Percentiles rank a stretch among this genome's conserved stretches.
Conservation (phyloP, 2,888 invertebrate genomes). For the Eupelmus urozonus region DNA sequence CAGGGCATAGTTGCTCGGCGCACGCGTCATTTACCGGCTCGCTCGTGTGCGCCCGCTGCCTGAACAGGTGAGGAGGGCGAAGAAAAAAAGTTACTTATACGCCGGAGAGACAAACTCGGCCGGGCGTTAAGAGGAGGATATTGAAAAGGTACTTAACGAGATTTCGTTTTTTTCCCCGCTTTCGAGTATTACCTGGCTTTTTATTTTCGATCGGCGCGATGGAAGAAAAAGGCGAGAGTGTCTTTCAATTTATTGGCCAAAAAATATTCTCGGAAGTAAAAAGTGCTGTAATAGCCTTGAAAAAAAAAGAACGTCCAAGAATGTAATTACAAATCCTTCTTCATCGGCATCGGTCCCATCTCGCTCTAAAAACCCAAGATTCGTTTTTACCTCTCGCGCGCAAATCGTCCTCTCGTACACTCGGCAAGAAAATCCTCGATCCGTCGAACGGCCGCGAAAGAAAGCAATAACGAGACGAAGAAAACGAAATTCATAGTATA, state of each 20-base stretch:
- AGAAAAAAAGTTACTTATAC: not conserved
- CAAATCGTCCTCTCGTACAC: too few relatives aligned
- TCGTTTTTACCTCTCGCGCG: too few relatives aligned
- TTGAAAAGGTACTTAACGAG: not conserved
- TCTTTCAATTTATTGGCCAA: not conserved
- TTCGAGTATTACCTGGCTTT: constrained; percentile 1
- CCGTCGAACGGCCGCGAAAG: not conserved
- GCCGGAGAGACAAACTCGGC: not conserved
- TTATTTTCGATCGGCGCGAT: constrained; percentile 8
- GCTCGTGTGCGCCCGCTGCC: not conserved
- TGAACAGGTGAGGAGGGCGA: not conserved
- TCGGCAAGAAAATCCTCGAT: not conserved
- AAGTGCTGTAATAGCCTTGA: too few relatives aligned
- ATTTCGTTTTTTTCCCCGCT: constrained; percentile 2
- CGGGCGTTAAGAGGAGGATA: constrained; percentile 10
- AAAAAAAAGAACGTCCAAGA: too few relatives aligned
- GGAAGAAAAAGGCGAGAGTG: not conserved
- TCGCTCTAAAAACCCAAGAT: too few relatives aligned
- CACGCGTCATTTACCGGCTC: constrained; percentile 24
- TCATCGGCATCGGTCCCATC: too few relatives aligned
- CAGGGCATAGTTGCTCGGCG: constrained; percentile 25
- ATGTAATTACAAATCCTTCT: too few relatives aligned
- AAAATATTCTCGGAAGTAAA: too few relatives aligned
- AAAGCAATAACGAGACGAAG: not conserved
- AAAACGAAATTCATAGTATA: not conserved